Evolutionary conservation across 2,888 invertebrate species (phyloP), one percentile per base, ranked within the genome.

Genomic region (Slavum lentiscoides): DNA sequence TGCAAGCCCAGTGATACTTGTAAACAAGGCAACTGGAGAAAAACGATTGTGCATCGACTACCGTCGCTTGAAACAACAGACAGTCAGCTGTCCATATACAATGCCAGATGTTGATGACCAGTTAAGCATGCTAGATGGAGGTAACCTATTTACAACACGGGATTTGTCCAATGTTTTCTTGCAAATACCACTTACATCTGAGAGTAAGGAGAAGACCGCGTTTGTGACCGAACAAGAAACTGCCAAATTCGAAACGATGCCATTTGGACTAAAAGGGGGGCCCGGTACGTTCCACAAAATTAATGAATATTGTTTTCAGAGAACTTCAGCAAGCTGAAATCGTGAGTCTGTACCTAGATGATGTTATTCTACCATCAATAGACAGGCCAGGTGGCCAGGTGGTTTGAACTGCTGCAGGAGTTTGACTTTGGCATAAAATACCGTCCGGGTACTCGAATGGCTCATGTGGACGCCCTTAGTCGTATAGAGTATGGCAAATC

Each of bases 371-470:
- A 2, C 58, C 58, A 59, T 59, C n/a, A 9, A 9, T 7, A 59
- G n/a, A n/a, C n/a, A n/a, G 59, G n/a, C 2, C 69, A 69, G 9
- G 21, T 69, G 4, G 69, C 30, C 0, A 2, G 69, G 1, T 69
- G 53, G 69, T 69, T 69, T 1, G 53, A 69, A 19, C 8, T n/a
- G 0, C 30, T 69, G 8, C 69, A 69, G 8, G 19, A 69, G 11
- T 69, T 19, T 30, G 69, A 69, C 1, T 69, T 69, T 43, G 69
- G 55, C 11, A 55, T 69, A 9, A 69, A 69, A 19, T 69, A 19
- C 30, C 30, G 69, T 1, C 69, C 69, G 4, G 69, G 69, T 19
- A 30, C 23, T 1, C 53, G 69, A 0, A 68, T 68, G 49, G 21
- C 21, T 0, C 68, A 68, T n/a, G n/a, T n/a, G n/a, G n/a, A n/a